Conservation (phyloP, 2,797 vertebrate genomes). For the Myotis pilosus region DNA sequence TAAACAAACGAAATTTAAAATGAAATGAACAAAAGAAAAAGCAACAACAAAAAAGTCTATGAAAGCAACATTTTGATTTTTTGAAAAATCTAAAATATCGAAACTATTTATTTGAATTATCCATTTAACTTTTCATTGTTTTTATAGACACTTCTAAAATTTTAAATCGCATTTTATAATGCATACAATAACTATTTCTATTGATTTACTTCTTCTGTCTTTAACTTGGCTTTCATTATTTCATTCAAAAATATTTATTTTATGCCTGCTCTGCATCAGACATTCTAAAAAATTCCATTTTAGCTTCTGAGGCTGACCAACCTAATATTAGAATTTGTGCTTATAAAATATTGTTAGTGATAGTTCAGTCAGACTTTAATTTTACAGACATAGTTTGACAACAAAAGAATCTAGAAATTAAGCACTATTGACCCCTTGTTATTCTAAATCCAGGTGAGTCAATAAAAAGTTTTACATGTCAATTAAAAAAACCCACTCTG, state of each 20-base stretch:
- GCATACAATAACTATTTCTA: not conserved
- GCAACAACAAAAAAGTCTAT: not conserved
- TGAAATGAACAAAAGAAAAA: not conserved
- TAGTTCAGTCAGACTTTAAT: not conserved
- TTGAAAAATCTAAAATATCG: not conserved
- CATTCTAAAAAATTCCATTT: not conserved
- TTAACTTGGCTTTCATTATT: not conserved
- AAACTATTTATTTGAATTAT: not conserved
- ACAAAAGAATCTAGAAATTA: conserved; percentile 32
- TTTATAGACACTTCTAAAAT: not conserved
- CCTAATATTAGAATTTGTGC: not conserved
- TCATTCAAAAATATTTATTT: not conserved
- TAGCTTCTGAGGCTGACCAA: not conserved
- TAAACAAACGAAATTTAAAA: not conserved
- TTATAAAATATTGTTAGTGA: not conserved
- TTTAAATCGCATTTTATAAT: not conserved
- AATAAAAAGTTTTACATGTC: conserved; percentile 20
- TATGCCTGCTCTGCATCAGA: not conserved
- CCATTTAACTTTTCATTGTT: not conserved
- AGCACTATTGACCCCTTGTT: not conserved
- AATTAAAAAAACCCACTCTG: not conserved
- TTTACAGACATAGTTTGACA: not conserved
- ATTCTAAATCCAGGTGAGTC: conserved; percentile 22
- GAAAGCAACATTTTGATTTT: not conserved
- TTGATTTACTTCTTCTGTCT: not conserved